A percentile compares a stretch with the other conserved stretches of the same genome.
Conservation (phyloP, 2,113 vertebrate species). For the Esox niger region DNA sequence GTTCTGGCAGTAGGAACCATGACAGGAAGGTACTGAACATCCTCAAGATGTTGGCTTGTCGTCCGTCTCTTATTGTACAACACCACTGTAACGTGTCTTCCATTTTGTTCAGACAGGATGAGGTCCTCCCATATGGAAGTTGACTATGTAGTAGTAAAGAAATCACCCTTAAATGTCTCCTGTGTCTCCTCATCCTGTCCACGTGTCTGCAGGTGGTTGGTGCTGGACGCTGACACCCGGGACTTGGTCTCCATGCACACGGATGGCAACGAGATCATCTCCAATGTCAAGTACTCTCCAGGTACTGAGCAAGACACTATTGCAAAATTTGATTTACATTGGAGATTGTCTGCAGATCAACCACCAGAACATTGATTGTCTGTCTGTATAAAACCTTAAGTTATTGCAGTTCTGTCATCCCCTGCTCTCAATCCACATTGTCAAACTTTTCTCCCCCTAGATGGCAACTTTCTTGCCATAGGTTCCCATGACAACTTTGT, state of each 20-base stretch:
- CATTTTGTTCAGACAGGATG: no score
- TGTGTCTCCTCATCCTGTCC: neutral
- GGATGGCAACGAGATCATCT: constrained; percentile 86
- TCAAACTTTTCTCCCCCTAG: constrained; percentile 43
- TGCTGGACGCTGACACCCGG: constrained; percentile 84
- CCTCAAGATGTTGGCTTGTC: no score
- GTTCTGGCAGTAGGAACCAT: constrained; percentile 86
- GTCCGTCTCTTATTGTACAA: no score
- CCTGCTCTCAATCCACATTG: neutral
- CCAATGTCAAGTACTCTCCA: constrained; percentile 84
- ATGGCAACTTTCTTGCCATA: constrained; percentile 77
- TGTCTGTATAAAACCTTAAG: neutral
- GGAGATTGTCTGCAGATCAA: no score
- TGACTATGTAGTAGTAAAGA: no score
- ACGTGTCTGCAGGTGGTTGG: constrained; percentile 77
- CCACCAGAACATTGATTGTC: neutral
- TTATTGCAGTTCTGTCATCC: neutral
- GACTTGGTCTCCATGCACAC: constrained; percentile 86
- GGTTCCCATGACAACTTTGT: constrained; percentile 90
- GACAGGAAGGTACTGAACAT: constrained; percentile 76
- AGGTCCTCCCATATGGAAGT: no score
- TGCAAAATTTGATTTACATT: neutral
- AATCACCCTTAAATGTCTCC: no score
- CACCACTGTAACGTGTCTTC: no score
- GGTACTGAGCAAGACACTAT: constrained; percentile 58